A percentile compares a stretch with the other conserved stretches of the same genome.
Evolutionary conservation across 2,888 invertebrate species (phyloP).

Genomic region (Oxystoma pomonae): DNA sequence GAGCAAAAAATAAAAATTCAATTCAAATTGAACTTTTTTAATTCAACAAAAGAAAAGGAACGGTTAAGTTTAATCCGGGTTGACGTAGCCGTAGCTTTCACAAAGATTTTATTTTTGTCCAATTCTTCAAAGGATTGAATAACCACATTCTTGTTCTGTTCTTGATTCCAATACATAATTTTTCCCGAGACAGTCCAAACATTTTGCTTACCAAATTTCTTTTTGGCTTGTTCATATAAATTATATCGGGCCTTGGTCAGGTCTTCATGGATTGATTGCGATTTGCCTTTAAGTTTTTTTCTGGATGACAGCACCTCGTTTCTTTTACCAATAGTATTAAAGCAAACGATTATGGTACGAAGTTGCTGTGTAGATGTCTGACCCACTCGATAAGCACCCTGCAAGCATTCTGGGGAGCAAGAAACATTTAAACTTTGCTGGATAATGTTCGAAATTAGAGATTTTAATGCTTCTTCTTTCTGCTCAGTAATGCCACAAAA

Average conservation of each 20-base stretch:
- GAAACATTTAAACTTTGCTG: background rate
- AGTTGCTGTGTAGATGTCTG: background rate
- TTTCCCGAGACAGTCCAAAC: background rate
- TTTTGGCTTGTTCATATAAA: background rate
- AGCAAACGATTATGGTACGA: background rate
- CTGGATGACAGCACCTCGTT: background rate
- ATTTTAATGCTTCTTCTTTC: background rate
- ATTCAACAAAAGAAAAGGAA: background rate
- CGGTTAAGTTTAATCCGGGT: background rate
- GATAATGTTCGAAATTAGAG: background rate
- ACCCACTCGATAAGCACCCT: background rate
- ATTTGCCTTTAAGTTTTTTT: background rate
- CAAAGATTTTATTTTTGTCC: background rate
- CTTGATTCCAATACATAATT: background rate
- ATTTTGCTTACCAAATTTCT: background rate
- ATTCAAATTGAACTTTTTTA: background rate
- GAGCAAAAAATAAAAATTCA: background rate
- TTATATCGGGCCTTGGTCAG: background rate
- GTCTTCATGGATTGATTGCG: background rate
- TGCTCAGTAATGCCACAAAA: background rate
- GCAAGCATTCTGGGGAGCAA: background rate
- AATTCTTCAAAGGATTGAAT: no score
- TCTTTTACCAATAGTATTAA: background rate
- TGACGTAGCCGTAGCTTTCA: background rate
- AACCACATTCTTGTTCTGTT: background rate